Evolutionary conservation across 2,888 invertebrate species (phyloP).

Genomic region (Congeria kusceri): DNA sequence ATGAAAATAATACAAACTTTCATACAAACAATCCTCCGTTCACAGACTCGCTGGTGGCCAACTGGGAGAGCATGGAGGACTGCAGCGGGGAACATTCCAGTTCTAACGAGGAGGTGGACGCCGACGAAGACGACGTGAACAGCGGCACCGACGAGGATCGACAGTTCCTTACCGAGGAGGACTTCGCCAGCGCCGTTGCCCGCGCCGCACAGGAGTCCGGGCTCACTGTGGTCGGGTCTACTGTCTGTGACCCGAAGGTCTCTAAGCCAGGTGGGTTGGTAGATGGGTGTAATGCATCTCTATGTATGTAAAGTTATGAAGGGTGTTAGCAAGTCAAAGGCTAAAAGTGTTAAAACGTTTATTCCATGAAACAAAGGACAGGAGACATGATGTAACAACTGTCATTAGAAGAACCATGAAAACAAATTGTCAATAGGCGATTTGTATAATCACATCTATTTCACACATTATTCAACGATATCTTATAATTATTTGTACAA

Average conservation of each 20-base stretch:
- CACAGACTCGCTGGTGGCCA: conserved; percentile 62
- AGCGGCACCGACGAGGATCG: conserved; percentile 70
- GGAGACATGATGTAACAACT: too few relatives aligned
- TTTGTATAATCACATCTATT: too few relatives aligned
- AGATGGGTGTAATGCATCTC: too few relatives aligned
- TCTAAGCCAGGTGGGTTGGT: conserved; percentile 64
- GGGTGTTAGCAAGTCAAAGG: too few relatives aligned
- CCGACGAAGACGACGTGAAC: conserved; percentile 70
- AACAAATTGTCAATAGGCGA: too few relatives aligned
- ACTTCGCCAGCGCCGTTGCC: conserved; percentile 85
- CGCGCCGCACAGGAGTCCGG: conserved; percentile 85
- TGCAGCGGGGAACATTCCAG: conserved; percentile 81
- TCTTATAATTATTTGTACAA: too few relatives aligned
- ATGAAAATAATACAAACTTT: too few relatives aligned
- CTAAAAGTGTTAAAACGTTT: too few relatives aligned
- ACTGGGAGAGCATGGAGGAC: conserved; percentile 79
- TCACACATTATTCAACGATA: too few relatives aligned
- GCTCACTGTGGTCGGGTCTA: conserved; percentile 84
- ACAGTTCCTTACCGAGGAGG: conserved; percentile 85
- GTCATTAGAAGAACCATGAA: too few relatives aligned
- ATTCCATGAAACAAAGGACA: too few relatives aligned
- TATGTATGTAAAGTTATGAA: too few relatives aligned
- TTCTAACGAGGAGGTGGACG: conserved; percentile 67
- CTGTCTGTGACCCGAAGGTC: conserved; percentile 76
- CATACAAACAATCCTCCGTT: background rate